A percentile compares a stretch with the other conserved stretches of the same genome.
These are phyloP conservation scores for Numida meleagris DNA, from an alignment of 2,113 vertebrate genomes.

Conservation along the genomic window DNA sequence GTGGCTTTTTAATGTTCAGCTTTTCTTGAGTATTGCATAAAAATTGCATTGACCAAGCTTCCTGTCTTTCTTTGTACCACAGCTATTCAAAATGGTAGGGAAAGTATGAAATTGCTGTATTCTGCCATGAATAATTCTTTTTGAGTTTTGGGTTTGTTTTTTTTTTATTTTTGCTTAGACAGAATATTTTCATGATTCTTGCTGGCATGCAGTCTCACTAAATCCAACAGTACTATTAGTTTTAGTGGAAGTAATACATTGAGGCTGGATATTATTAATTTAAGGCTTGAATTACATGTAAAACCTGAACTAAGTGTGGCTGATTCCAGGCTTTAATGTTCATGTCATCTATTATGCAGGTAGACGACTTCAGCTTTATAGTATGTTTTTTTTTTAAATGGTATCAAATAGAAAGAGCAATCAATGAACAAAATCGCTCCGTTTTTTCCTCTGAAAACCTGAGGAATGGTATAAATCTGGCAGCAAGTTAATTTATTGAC, in stretches of 20 bases:
- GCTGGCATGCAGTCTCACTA: background rate
- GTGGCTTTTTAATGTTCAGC: background rate
- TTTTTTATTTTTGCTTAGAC: background rate
- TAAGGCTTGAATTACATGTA: background rate
- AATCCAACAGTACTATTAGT: background rate
- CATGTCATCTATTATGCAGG: background rate
- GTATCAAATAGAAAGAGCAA: background rate
- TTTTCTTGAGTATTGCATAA: background rate
- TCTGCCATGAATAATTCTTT: background rate
- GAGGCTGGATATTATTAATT: background rate
- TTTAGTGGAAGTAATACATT: background rate
- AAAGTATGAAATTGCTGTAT: background rate
- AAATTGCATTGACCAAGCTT: background rate
- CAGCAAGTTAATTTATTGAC: background rate
- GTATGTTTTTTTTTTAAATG: background rate
- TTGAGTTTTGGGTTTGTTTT: background rate
- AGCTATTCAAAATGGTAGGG: background rate
- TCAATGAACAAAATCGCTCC: accelerated
- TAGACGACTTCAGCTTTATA: background rate
- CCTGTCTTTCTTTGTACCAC: background rate
- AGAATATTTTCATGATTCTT: background rate
- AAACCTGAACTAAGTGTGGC: background rate
- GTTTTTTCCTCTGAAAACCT: background rate
- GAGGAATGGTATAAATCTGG: background rate
- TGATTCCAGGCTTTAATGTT: background rate